A percentile compares a stretch with the other conserved stretches of the same genome.
phyloP scores from a whole-genome alignment of 2,797 vertebrate genomes.

The Sebastes aleutianus region DNA sequence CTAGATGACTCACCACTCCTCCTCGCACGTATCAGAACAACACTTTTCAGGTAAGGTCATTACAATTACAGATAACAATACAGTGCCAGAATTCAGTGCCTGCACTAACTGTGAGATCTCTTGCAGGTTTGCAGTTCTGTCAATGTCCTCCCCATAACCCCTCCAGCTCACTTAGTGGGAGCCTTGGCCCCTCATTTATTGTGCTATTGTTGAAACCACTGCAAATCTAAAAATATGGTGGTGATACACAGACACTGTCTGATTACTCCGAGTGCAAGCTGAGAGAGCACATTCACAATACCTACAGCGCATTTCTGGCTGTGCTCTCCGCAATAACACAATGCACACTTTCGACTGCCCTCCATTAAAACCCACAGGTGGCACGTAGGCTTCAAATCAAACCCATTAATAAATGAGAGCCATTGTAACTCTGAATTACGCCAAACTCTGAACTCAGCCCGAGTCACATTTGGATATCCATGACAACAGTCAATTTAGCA shows the following conservation, averaged over 20 bases:
- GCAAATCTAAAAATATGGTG: constrained; percentile 27
- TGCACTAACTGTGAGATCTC: constrained; percentile 41
- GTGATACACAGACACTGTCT: constrained; percentile 17
- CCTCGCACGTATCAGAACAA: constrained; percentile 64
- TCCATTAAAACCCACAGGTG: constrained; percentile 56
- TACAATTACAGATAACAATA: constrained; percentile 77
- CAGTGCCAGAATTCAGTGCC: constrained; percentile 34
- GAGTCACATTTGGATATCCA: constrained; percentile 46
- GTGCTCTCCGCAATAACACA: constrained; percentile 15
- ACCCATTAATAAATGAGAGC: constrained; percentile 29
- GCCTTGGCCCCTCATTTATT: constrained; percentile 27
- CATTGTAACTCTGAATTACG: constrained; percentile 21
- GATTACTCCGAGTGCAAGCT: constrained; percentile 31
- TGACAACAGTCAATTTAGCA: constrained; percentile 44
- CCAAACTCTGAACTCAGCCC: constrained; percentile 7
- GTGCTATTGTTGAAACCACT: constrained; percentile 34
- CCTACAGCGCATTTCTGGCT: constrained; percentile 11
- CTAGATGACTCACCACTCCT: constrained; percentile 78
- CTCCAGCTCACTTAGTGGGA: constrained; percentile 28
- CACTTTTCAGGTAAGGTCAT: constrained; percentile 76
- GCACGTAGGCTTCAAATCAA: constrained; percentile 24
- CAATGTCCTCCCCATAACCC: constrained; percentile 31
- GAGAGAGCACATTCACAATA: constrained; percentile 36
- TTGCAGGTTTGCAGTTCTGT: constrained; percentile 42
- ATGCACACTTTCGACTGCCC: constrained; percentile 21